These are phyloP conservation scores for Spea hammondii DNA, from an alignment of 2,797 vertebrate species.

Conservation along the genomic window DNA sequence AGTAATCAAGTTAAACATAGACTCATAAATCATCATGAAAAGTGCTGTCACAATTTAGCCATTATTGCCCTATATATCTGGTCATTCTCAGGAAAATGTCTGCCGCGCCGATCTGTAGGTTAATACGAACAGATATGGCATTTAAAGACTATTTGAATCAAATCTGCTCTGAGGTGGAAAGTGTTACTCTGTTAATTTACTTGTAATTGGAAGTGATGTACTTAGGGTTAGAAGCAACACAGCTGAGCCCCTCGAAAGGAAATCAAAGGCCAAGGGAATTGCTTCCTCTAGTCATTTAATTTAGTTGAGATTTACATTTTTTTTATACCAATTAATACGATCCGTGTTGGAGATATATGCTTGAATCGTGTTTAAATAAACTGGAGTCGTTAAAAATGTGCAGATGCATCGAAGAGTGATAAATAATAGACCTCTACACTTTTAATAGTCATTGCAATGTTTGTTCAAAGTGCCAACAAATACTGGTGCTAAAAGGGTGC, in stretches of 20 bases:
- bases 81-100: constrained; percentile 97
- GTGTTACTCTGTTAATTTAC: constrained; percentile 99
- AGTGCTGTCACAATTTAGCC: constrained; percentile 98
- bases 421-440: too few species aligned
- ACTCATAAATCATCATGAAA: constrained; percentile 99
- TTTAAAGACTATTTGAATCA: constrained; percentile 99
- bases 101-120: constrained; percentile 98
- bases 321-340: too few species aligned
- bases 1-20: constrained; percentile 99
- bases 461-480: too few species aligned
- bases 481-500: too few species aligned
- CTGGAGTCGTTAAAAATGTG: too few species aligned
- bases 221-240: constrained; percentile 85
- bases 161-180: constrained; percentile 95
- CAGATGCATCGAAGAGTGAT: too few species aligned
- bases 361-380: too few species aligned
- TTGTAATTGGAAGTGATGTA: constrained; percentile 99
- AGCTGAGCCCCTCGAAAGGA: constrained; percentile 73
- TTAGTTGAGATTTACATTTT: constrained; percentile 58
- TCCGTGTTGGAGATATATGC: too few species aligned
- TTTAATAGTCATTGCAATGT: too few species aligned
- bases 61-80: constrained; percentile 95
- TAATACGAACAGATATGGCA: constrained; percentile 99
- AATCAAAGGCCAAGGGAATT: constrained; percentile 67
- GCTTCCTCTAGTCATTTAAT: constrained; percentile 66